Evolutionary conservation across 2,888 invertebrate species (phyloP), one percentile per base, ranked within the genome.

Genomic region (Formica aserva): DNA sequence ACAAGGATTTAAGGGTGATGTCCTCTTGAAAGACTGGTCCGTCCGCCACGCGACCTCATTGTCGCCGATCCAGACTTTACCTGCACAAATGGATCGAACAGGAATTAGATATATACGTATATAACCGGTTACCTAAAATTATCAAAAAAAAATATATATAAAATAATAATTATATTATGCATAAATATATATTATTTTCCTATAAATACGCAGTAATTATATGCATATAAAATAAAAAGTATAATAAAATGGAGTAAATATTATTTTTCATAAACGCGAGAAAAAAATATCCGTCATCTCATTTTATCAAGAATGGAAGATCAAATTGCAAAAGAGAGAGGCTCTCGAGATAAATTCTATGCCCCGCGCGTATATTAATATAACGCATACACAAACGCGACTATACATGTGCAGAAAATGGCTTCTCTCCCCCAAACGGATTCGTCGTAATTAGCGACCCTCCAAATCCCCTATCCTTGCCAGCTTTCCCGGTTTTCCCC

Each of bases 21-120:
- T 92, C 89, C 94, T 93, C 88, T 93, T 94, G 71, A 93, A 92
- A 69, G 91, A 91, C 88, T 93, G 93, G 71, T 94, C 94, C 81
- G 93, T 93, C 84, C 93, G 93, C 94, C 94, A 94, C 91, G 93
- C 89, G 69, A 92, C 92, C 80, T 94, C 94, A 91, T 91, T 94
- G 82, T 94, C 94, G 71, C 93, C 93, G 83, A 94, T 91, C 94
- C 94, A 94, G 82, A 93, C 86, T 91, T 94, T 94, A 71, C 94
- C 94, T 94, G 91, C 9, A 85, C 71, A 82, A 69, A 45, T 22
- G 38, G 22, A 22, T 71, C 22, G 32, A 2, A 29, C 29, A 55
- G 26, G 57, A 71, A 9, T 71, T 57, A 72, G 45, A 45, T 32
- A 41, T n/a, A 29, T 3, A 69, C 15, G 41, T n/a, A 57, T 69